Evolutionary conservation across 1,140 invertebrate species (phyloP), one percentile per base, ranked within the genome.

Genomic region (Melipona quadrifasciata): DNA sequence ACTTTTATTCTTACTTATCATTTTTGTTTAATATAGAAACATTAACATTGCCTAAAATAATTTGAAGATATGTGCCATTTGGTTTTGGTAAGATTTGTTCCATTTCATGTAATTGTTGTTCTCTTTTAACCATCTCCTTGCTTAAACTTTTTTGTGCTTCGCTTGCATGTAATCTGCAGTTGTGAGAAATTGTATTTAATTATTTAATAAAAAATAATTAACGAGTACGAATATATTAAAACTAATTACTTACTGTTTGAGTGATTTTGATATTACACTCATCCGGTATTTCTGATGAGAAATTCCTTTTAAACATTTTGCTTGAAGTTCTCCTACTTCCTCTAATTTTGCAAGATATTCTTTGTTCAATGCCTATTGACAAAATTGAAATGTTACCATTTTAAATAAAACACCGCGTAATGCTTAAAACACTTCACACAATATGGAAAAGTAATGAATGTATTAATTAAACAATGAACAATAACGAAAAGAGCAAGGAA

Each of bases 1-100:
- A 10, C 0, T 31, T 16, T 86, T 47, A 11, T 76, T 96, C 97
- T 96, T 96, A 98, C 98, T 99, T 99, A 93, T 99, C 98, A 93
- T 97, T 98, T 96, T 98, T 99, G 95, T 99, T 99, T 64, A 99
- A 95, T 93, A 99, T 98, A 39, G 98, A 99, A n/a, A 99, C 98
- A 95, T 99, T 99, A 34, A 99, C 98, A 95, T 98, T 98, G 76
- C 99, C 99, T 80, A 99, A 95, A 92, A 99, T 99, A 92, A 99
- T 98, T 93, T 97, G 97, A 85, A 99, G 95, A 94, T 99, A 99
- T 64, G 97, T 94, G 88, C 98, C 97, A 94, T 98, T 98, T 92
- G 96, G 96, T 93, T 98, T 98, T 34, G 98, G 98, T 90, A 99
- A 95, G 65, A 96, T 97, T 93, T 98, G 97, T 93, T 98, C 97